phyloP scores from a whole-genome alignment of 2,113 vertebrate species.

The Phrynocephalus versicolor region DNA sequence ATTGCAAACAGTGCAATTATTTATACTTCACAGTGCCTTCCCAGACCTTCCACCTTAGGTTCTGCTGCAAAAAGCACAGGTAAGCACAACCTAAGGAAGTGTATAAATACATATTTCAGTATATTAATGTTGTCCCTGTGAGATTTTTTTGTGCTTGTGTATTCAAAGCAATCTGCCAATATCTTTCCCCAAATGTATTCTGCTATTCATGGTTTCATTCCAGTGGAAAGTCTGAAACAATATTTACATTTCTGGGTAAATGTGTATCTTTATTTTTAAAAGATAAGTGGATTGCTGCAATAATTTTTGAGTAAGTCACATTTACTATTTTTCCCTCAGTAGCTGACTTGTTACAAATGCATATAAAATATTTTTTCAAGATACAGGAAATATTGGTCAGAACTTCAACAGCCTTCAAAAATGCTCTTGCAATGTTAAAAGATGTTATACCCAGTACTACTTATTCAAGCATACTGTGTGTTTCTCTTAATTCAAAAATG shows the following conservation, averaged over 20 bases:
- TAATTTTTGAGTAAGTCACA: conserved; percentile 71
- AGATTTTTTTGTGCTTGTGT: conserved; percentile 86
- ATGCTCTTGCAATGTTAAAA: conserved; percentile 61
- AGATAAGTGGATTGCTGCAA: conserved; percentile 71
- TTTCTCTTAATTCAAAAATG: conserved; percentile 59
- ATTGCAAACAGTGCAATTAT: conserved; percentile 97
- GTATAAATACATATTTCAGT: conserved; percentile 82
- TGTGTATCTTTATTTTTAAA: conserved; percentile 56
- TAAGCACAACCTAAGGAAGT: conserved; percentile 99
- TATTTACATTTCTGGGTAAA: conserved; percentile 79
- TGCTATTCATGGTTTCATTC: conserved; percentile 79
- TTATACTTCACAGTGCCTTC: conserved; percentile 99
- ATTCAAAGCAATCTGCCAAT: conserved; percentile 82
- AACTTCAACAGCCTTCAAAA: conserved; percentile 81
- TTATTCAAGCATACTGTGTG: conserved; percentile 53
- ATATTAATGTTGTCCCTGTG: conserved; percentile 86
- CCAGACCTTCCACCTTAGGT: conserved; percentile 99
- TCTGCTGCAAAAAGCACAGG: conserved; percentile 99
- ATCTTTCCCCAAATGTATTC: conserved; percentile 75
- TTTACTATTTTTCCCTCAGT: conserved; percentile 64
- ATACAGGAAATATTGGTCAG: conserved; percentile 72
- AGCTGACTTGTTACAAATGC: conserved; percentile 69
- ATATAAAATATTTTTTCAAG: conserved; percentile 62
- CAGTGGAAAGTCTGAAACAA: conserved; percentile 78
- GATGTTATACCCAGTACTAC: conserved; percentile 62